Conservation (phyloP, 1,140 invertebrate genomes). For the Colletes gigas region DNA sequence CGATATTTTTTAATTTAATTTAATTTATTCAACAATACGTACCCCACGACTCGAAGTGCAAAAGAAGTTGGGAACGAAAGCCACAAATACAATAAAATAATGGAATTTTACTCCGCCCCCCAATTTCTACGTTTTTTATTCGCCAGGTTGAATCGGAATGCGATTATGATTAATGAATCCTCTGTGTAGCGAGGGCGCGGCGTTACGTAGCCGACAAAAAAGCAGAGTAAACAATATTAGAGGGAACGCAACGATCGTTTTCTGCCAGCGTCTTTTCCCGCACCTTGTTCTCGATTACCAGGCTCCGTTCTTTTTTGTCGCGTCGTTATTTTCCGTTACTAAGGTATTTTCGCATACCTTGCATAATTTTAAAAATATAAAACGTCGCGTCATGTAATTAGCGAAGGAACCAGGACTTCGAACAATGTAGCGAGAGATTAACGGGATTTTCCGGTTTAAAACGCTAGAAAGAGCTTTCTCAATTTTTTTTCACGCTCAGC, state of each 20-base stretch:
- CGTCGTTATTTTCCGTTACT: neutral
- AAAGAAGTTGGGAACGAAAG: too few species aligned
- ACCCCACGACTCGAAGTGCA: too few species aligned
- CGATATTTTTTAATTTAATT: too few species aligned
- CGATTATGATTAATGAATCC: constrained; percentile 69
- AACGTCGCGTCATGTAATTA: too few species aligned
- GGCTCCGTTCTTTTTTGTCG: neutral
- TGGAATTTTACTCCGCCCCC: neutral
- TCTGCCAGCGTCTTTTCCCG: neutral
- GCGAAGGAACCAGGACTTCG: too few species aligned
- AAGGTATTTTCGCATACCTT: too few species aligned
- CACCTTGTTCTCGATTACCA: constrained; percentile 21
- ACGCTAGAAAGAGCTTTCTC: neutral
- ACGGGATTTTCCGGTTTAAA: neutral
- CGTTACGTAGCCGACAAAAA: constrained; percentile 36
- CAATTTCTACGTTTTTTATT: constrained; percentile 15
- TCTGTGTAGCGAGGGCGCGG: constrained; percentile 23
- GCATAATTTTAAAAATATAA: too few species aligned
- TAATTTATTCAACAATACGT: too few species aligned
- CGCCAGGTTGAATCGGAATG: constrained; percentile 60
- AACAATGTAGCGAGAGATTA: neutral
- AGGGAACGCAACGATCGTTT: constrained; percentile 33
- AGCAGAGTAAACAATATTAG: constrained; percentile 54
- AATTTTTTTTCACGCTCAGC: too few species aligned
- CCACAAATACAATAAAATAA: too few species aligned